Conservation (phyloP, 1,140 invertebrate genomes). For the Drosophila neocordata region DNA sequence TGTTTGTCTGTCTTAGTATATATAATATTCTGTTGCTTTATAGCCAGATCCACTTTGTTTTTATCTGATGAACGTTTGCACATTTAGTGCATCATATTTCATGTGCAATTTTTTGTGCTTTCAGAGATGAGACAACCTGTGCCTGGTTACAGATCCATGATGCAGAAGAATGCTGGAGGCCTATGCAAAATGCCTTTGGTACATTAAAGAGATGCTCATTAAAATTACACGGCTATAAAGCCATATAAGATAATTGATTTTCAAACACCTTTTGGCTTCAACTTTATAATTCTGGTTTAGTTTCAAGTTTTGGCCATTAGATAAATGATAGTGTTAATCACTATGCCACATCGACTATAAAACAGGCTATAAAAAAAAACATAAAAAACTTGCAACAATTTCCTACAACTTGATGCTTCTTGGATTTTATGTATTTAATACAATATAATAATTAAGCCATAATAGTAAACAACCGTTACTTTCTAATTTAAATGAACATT, state of each 20-base stretch:
- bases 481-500: slow-evolving; percentile 79
- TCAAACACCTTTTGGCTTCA: slow-evolving; percentile 53
- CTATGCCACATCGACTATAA: slow-evolving; percentile 13
- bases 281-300: neutral
- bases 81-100: slow-evolving; percentile 52
- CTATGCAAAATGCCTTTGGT: slow-evolving; percentile 13
- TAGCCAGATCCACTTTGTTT: slow-evolving; percentile 41
- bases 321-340: slow-evolving; percentile 74
- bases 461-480: slow-evolving; percentile 74
- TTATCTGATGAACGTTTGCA: slow-evolving; percentile 56
- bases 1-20: neutral
- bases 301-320: slow-evolving; percentile 46
- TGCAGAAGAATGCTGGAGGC: neutral
- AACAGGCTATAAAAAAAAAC: slow-evolving; percentile 49
- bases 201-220: neutral
- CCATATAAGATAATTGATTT: slow-evolving; percentile 66
- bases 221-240: slow-evolving; percentile 48
- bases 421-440: slow-evolving; percentile 47
- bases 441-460: slow-evolving; percentile 69
- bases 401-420: neutral
- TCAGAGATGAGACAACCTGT: neutral
- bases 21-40: slow-evolving; percentile 20
- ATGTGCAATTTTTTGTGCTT: slow-evolving; percentile 43
- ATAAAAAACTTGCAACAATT: too few relatives aligned
- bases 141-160: neutral